These are phyloP conservation scores for Macaria liturata DNA, from an alignment of 2,888 invertebrate genomes.

Conservation along the genomic window DNA sequence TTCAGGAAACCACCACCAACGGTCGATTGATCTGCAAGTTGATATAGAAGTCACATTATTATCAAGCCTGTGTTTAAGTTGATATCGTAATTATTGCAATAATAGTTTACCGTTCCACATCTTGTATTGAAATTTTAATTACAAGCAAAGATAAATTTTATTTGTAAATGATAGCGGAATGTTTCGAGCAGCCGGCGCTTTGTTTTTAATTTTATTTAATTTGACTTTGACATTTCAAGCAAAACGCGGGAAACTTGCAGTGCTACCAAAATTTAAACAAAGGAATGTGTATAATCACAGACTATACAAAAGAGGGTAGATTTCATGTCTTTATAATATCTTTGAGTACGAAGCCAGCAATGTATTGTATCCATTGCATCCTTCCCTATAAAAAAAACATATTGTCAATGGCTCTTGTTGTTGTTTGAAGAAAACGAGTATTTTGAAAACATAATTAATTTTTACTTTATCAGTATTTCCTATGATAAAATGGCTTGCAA, in stretches of 20 bases:
- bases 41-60: neutral
- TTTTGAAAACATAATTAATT: neutral
- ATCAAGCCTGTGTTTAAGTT: neutral
- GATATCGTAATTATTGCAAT: neutral
- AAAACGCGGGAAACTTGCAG: neutral
- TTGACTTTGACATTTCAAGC: neutral
- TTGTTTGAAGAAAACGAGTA: neutral
- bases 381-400: neutral
- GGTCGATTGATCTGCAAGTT: slow-evolving; percentile 67
- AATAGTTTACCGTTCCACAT: slow-evolving; percentile 59
- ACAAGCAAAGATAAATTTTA: no score
- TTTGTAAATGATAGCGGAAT: neutral
- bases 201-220: no score
- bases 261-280: neutral
- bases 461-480: neutral
- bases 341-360: neutral
- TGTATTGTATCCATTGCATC: neutral
- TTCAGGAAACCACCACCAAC: slow-evolving; percentile 77
- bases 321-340: neutral
- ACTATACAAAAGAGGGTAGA: neutral
- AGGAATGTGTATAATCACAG: neutral
- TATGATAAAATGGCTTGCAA: slow-evolving; percentile 50
- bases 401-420: no score
- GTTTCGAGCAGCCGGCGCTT: neutral
- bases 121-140: slow-evolving; percentile 1